These are phyloP conservation scores for Pelobates fuscus DNA, from an alignment of 2,113 vertebrate species.

Conservation along the genomic window DNA sequence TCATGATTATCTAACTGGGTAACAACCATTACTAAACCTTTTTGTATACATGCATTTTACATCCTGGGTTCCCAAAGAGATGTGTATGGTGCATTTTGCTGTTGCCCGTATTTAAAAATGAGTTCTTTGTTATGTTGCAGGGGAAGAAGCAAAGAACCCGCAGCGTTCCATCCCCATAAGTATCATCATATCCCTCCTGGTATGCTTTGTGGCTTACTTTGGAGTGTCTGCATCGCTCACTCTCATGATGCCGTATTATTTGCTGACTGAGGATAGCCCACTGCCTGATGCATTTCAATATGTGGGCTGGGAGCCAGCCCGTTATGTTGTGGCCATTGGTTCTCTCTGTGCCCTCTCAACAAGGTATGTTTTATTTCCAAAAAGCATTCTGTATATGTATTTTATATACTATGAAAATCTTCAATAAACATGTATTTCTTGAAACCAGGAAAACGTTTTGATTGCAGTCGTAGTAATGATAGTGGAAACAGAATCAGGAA, in stretches of 20 bases:
- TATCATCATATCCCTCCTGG: slow-evolving; percentile 88
- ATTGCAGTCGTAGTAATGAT: too few relatives aligned
- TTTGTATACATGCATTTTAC: too few relatives aligned
- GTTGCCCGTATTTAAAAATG: not conserved
- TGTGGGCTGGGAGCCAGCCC: slow-evolving; percentile 83
- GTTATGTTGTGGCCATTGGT: slow-evolving; percentile 86
- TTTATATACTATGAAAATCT: too few relatives aligned
- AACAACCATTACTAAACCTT: too few relatives aligned
- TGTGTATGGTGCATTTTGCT: not conserved
- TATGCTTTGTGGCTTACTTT: slow-evolving; percentile 93
- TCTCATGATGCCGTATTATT: slow-evolving; percentile 94
- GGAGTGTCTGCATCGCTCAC: slow-evolving; percentile 92
- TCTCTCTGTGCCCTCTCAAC: slow-evolving; percentile 94
- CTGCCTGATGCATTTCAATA: slow-evolving; percentile 86
- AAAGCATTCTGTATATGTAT: too few relatives aligned
- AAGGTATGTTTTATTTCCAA: slow-evolving; percentile 71
- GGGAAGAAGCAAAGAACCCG: slow-evolving; percentile 92
- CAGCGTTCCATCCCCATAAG: slow-evolving; percentile 89
- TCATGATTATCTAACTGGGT: too few relatives aligned
- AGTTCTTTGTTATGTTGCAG: slow-evolving; percentile 59
- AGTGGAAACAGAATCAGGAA: too few relatives aligned
- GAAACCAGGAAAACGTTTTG: too few relatives aligned
- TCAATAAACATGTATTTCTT: too few relatives aligned
- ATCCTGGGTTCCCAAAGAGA: too few relatives aligned
- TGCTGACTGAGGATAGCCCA: slow-evolving; percentile 81